Conservation (phyloP, 2,797 vertebrate genomes). For the Premnoplex brunnescens region DNA sequence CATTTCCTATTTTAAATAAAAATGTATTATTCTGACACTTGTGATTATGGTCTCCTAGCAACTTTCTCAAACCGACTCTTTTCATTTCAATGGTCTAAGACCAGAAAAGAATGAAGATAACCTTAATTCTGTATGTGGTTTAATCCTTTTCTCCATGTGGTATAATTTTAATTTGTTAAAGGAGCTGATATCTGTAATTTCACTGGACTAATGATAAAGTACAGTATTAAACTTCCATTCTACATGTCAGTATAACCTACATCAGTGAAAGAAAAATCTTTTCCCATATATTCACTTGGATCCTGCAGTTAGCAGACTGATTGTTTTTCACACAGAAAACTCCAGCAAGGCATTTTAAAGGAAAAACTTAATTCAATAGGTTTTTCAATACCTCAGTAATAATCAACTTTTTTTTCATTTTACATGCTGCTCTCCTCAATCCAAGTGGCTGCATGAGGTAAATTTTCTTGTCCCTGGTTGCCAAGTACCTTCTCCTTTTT, state of each 20-base stretch:
- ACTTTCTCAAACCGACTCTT: conserved; percentile 5
- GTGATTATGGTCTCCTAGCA: conserved; percentile 59
- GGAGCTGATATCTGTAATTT: conserved; percentile 36
- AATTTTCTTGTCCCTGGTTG: conserved; percentile 22
- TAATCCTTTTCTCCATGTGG: conserved; percentile 39
- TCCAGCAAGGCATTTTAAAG: conserved; percentile 4
- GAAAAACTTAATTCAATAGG: conserved; percentile 3
- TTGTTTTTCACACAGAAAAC: conserved; percentile 34
- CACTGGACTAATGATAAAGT: conserved; percentile 30
- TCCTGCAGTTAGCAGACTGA: background rate
- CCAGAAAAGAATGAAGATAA: conserved; percentile 3
- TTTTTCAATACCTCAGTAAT: conserved; percentile 24
- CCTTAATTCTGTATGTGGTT: conserved; percentile 3
- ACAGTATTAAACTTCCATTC: conserved; percentile 27
- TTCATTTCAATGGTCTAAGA: conserved; percentile 9
- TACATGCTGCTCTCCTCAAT: background rate
- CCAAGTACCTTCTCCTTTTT: conserved; percentile 1
- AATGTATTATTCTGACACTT: conserved; percentile 61
- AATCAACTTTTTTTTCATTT: conserved; percentile 14
- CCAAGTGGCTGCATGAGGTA: background rate
- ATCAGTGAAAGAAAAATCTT: conserved; percentile 22
- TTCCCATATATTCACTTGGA: background rate
- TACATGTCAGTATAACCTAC: background rate
- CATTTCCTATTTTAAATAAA: conserved; percentile 60
- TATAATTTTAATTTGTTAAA: conserved; percentile 47